Base-by-base conservation (phyloP, 2,888 invertebrate species). In the Xylota segnis region DNA sequence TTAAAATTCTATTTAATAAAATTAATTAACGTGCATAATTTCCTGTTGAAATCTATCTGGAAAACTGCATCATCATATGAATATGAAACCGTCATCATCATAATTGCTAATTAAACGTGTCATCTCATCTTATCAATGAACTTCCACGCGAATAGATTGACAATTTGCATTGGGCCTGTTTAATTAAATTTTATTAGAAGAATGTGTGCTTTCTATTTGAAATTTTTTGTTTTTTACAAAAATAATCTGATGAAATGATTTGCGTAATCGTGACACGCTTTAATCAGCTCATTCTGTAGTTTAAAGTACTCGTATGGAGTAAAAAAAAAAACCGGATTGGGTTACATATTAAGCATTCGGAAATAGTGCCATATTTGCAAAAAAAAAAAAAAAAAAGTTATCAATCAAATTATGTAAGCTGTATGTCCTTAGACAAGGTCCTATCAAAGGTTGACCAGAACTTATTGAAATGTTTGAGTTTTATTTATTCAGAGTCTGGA, bases 61-160 rank as follows among this genome's bases (percentile, higher is more conserved):
- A 56, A 63, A 54, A 56, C 29, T 65, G 43, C 37, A 43, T n/a
- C 14, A 23, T 45, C 68, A 12, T 56, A 40, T 18, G 43, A 43
- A n/a, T 27, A 3, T 12, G 9, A 43, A 9, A 9, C 37, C 40
- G 52, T 16, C 27, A 43, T 75, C 34, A 75, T 75, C 23, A 45
- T 65, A 65, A 45, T 65, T 54, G 18, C 12, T 45, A 34, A 32
- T 65, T 47, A 58, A 59, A 72, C 45, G 40, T 50, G 12, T 52
- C 3, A 23, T 23, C 23, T 54, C 10, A 14, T 40, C 70, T 82
- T 82, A 82, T 82, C 82, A 75, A 68, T 82, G 56, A 76, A 70
- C 37, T 82, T 63, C 56, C 63, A 63, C 61, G 65, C 71, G 58
- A 58, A 65, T 58, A 27, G 50, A 10, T 14, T 56, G 40, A 34